phyloP scores from a whole-genome alignment of 2,797 vertebrate genomes.

The Scomberomorus guttatus region DNA sequence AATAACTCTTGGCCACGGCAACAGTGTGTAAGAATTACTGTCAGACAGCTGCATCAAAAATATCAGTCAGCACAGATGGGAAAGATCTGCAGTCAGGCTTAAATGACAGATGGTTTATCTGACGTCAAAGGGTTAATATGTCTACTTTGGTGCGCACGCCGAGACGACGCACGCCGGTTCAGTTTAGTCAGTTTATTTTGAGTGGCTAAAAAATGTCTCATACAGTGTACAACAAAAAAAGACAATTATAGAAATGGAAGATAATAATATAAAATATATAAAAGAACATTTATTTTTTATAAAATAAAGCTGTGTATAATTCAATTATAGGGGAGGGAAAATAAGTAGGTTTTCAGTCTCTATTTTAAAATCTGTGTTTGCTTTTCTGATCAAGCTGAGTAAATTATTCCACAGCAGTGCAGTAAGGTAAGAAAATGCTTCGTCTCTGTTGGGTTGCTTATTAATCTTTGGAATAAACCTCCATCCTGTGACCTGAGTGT shows the following conservation, averaged over 20 bases:
- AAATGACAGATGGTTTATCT: conserved; percentile 32
- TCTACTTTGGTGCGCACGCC: not conserved
- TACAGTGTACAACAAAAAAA: not conserved
- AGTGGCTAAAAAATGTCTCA: not conserved
- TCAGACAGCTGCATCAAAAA: not conserved
- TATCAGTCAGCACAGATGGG: conserved; percentile 5
- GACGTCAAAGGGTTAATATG: conserved; percentile 14
- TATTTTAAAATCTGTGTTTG: not conserved
- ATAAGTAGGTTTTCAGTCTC: not conserved
- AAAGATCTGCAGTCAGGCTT: conserved; percentile 20
- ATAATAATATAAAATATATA: not conserved
- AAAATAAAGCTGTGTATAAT: not conserved
- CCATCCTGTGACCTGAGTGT: not conserved
- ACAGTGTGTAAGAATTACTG: not conserved
- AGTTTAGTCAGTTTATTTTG: not conserved
- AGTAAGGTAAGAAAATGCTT: not conserved
- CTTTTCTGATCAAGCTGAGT: not conserved
- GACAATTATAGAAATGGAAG: not conserved
- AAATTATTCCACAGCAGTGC: not conserved
- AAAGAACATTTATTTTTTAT: not conserved
- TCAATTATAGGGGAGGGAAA: not conserved
- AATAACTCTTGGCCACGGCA: conserved; percentile 16
- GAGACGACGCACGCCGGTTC: not conserved
- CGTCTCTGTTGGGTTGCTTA: too few relatives aligned
- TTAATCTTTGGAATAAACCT: not conserved